Percentiles rank a stretch among this genome's conserved stretches.
phyloP scores from a whole-genome alignment of 2,797 vertebrate species.

The Enteromius radiatus region DNA sequence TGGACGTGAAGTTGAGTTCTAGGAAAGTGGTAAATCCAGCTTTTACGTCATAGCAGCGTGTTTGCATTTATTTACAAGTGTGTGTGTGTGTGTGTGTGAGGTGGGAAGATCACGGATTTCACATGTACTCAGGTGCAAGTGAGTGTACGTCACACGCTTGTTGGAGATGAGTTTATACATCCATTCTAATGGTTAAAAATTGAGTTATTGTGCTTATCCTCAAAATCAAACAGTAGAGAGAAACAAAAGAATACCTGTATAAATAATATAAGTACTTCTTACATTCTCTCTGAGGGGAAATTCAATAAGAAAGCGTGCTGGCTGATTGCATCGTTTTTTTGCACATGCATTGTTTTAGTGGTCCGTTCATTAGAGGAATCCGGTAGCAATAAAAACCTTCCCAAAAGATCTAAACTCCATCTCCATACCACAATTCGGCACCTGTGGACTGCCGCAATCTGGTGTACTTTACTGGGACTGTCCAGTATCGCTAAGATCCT shows the following conservation, averaged over 20 bases:
- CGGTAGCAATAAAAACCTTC: not conserved
- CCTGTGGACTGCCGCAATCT: not conserved
- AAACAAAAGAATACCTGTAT: not conserved
- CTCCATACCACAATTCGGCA: not conserved
- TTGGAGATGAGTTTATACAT: slow-evolving; percentile 17
- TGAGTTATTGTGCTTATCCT: slow-evolving; percentile 31
- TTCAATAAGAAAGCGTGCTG: not conserved
- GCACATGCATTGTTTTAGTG: not conserved
- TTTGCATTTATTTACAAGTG: slow-evolving; percentile 29
- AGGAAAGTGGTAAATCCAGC: not conserved
- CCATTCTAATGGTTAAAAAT: slow-evolving; percentile 18
- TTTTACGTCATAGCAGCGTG: slow-evolving; percentile 33
- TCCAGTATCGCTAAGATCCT: not conserved
- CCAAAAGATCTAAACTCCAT: not conserved
- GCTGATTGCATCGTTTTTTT: slow-evolving; percentile 11
- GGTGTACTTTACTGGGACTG: not conserved
- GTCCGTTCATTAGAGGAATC: not conserved
- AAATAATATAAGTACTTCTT: slow-evolving; percentile 7
- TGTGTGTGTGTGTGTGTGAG: slow-evolving; percentile 20
- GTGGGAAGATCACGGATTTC: not conserved
- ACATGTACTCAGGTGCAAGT: slow-evolving; percentile 28
- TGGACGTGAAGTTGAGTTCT: slow-evolving; percentile 13
- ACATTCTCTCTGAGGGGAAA: not conserved
- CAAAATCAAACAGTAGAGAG: slow-evolving; percentile 34
- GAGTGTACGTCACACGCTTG: slow-evolving; percentile 1